phyloP scores from a whole-genome alignment of 2,113 vertebrate species.

The Tretioscincus oriximinensis region DNA sequence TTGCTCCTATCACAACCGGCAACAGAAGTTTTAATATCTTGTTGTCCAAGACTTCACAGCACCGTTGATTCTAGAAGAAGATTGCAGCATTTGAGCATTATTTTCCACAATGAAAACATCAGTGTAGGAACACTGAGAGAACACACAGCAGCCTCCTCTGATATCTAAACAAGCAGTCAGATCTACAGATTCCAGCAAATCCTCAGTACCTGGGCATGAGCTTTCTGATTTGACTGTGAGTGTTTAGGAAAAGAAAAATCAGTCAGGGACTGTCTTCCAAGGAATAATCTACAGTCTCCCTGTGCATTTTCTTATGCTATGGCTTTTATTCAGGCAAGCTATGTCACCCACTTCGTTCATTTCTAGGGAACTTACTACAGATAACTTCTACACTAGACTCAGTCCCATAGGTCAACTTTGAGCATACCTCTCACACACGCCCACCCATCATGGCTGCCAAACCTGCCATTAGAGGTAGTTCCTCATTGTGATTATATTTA shows the following conservation, averaged over 20 bases:
- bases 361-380: not conserved
- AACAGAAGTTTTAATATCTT: constrained; percentile 1
- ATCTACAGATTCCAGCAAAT: not conserved
- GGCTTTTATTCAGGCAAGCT: too few relatives aligned
- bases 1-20: not conserved
- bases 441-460: not conserved
- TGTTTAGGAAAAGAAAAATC: not conserved
- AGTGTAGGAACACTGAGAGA: not conserved
- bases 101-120: not conserved
- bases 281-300: too few relatives aligned
- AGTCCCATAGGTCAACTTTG: not conserved
- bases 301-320: too few relatives aligned
- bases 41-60: not conserved
- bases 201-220: not conserved
- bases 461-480: not conserved
- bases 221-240: too few relatives aligned
- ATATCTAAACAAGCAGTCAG: not conserved
- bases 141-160: not conserved
- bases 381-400: not conserved
- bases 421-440: not conserved
- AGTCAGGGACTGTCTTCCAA: not conserved
- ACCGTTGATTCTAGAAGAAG: not conserved
- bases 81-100: not conserved
- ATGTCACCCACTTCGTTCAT: not conserved
- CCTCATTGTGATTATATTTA: not conserved